Evolutionary conservation across 2,797 vertebrate genomes (phyloP).

Genomic region (Scomberomorus guttatus): DNA sequence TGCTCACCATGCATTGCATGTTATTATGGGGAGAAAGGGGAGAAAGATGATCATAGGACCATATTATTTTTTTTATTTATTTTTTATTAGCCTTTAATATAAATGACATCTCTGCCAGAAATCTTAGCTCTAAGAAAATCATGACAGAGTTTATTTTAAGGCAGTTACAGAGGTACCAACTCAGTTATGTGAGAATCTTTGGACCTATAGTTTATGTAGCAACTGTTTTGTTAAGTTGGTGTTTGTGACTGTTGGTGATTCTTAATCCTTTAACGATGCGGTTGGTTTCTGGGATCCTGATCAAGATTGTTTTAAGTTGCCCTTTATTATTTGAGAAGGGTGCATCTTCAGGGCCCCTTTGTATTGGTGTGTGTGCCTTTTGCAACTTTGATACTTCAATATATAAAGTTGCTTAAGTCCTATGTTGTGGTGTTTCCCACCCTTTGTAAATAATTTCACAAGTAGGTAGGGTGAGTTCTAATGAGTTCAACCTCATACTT

Average conservation of each 20-base stretch:
- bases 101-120: background rate
- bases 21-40: constrained; percentile 1
- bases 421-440: too few relatives aligned
- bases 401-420: too few relatives aligned
- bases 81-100: background rate
- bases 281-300: background rate
- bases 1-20: background rate
- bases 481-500: too few relatives aligned
- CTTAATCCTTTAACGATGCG: too few relatives aligned
- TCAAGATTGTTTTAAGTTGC: background rate
- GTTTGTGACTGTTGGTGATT: background rate
- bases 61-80: background rate
- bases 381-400: too few relatives aligned
- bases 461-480: too few relatives aligned
- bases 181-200: background rate
- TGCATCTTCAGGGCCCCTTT: background rate
- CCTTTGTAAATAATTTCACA: too few relatives aligned
- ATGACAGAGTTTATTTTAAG: too few relatives aligned
- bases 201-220: background rate
- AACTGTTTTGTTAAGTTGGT: background rate
- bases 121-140: background rate
- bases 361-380: background rate
- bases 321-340: background rate
- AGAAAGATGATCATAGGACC: background rate
- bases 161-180: background rate